These are phyloP conservation scores for Temnothorax unifasciatus DNA, from an alignment of 2,888 invertebrate genomes.

Conservation along the genomic window DNA sequence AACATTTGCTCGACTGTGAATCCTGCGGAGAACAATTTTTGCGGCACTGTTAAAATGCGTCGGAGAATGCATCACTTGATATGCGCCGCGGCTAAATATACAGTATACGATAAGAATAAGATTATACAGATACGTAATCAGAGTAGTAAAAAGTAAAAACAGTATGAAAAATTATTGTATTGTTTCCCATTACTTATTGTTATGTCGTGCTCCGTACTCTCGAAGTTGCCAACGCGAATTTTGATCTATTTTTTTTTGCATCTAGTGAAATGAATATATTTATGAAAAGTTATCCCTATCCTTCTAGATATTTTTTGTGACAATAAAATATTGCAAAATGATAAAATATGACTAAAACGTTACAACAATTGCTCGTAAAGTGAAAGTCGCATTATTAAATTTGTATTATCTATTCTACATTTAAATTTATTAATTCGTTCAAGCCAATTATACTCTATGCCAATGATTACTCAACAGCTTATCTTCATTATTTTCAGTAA, in stretches of 20 bases:
- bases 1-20: constrained; percentile 20
- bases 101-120: constrained; percentile 78
- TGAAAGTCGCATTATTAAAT: neutral
- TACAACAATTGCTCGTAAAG: neutral
- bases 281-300: neutral
- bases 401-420: neutral
- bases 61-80: constrained; percentile 13
- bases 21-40: constrained; percentile 14
- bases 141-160: constrained; percentile 85
- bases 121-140: constrained; percentile 81
- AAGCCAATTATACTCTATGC: neutral
- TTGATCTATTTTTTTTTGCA: constrained; percentile 6
- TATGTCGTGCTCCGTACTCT: constrained; percentile 73
- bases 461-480: neutral
- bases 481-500: neutral
- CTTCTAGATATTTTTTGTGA: neutral
- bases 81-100: constrained; percentile 61
- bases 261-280: neutral
- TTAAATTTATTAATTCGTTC: neutral
- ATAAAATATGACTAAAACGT: neutral
- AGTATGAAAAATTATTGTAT: constrained; percentile 85
- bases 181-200: constrained; percentile 83
- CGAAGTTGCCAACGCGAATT: constrained; percentile 64
- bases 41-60: constrained; percentile 37
- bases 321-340: neutral